Evolutionary conservation across 2,113 vertebrate species (phyloP), one percentile per base, ranked within the genome.

Genomic region (Melanerpes aurifrons): DNA sequence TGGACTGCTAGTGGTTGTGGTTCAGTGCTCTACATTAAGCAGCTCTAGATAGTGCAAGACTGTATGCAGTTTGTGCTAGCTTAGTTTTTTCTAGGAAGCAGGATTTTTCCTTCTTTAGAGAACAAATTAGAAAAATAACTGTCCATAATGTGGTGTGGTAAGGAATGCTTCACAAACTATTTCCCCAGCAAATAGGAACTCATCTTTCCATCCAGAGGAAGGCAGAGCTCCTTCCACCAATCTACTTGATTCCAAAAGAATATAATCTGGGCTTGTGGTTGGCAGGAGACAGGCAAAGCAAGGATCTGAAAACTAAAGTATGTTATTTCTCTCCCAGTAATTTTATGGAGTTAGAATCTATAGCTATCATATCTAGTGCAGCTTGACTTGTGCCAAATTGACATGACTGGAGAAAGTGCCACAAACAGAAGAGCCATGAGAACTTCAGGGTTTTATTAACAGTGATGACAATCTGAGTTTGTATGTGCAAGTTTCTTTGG

Each of bases 21-120:
- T 21, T 68, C 47, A 10, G 31, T 40, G 56, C 56, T 82, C 9
- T 48, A 10, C 15, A 1, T 62, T 35, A n/a, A 78, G 31, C 22
- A 78, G 25, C 26, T 48, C 48, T 32, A 22, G 37, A 29, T n/a
- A n/a, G 35, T 11, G 11, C 4, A 16, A 0, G 0, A 37, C 29
- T 40, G 5, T 57, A 25, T 47, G 4, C 1, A 4, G 28, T 78
- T 64, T 62, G 47, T 73, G n/a, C n/a, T 75, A 28, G 20, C 56
- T n/a, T 59, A 35, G 40, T 56, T 81, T 10, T 31, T 64, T 81
- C 61, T 4, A 0, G 66, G 56, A 32, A 48, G 14, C 72, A 53
- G 24, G 9, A 40, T 7, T 29, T 69, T 89, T 82, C 32, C 15
- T 57, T 90, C 28, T 21, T 76, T 40, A 26, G 26, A 20, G 18